These are phyloP conservation scores for Clarias fuscus DNA, from an alignment of 2,797 vertebrate species.

Conservation along the genomic window DNA sequence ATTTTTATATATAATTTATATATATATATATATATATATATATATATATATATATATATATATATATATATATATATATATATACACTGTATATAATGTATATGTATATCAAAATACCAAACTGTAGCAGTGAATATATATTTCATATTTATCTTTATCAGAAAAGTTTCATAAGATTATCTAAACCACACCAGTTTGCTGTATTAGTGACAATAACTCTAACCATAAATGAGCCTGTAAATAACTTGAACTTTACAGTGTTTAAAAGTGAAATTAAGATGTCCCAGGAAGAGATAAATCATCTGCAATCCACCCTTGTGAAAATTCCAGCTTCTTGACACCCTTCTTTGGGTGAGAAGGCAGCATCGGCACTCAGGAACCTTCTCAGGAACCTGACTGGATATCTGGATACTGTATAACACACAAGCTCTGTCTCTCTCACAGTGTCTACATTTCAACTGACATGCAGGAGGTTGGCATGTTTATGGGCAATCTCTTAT, in stretches of 20 bases:
- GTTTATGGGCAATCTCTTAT: constrained; percentile 68
- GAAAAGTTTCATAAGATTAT: background rate
- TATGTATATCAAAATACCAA: no score
- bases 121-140: background rate
- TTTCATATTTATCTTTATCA: background rate
- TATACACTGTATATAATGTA: no score
- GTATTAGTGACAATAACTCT: background rate
- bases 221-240: constrained; percentile 8
- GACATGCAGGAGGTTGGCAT: constrained; percentile 59
- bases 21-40: no score
- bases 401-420: constrained; percentile 71
- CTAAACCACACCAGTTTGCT: background rate
- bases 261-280: constrained; percentile 65
- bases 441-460: constrained; percentile 66
- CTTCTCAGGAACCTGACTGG: constrained; percentile 64
- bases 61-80: no score
- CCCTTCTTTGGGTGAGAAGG: constrained; percentile 54
- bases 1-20: no score
- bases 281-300: constrained; percentile 60
- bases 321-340: constrained; percentile 23
- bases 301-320: constrained; percentile 15
- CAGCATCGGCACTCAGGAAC: constrained; percentile 59
- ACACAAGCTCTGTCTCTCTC: constrained; percentile 53
- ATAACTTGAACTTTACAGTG: constrained; percentile 6
- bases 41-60: no score